Conservation (phyloP, 2,113 vertebrate genomes). For the Benitochromis conjunctus region DNA sequence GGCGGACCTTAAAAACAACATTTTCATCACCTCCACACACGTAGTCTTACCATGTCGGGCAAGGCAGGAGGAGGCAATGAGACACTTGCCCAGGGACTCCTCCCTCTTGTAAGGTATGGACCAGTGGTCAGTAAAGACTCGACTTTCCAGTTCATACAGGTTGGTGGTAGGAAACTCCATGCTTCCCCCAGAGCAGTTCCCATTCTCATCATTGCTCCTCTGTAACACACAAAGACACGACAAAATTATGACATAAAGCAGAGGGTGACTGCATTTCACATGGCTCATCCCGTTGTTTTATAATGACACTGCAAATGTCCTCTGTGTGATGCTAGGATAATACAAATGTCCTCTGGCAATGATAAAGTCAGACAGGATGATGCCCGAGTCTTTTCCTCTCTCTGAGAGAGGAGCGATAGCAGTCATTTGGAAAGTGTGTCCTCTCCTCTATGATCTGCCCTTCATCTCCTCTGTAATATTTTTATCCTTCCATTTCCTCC, state of each 20-base stretch:
- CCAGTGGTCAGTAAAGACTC: slow-evolving; percentile 98
- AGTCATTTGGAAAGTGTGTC: slow-evolving; percentile 8
- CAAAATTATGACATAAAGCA: not conserved
- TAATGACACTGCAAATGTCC: not conserved
- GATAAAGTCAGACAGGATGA: slow-evolving; percentile 9
- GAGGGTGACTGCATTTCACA: not conserved
- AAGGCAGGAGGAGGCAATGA: slow-evolving; percentile 91
- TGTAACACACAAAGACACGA: slow-evolving; percentile 35
- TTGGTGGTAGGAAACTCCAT: slow-evolving; percentile 99
- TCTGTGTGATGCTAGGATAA: not conserved
- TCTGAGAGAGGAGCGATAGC: slow-evolving; percentile 2
- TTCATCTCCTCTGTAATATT: slow-evolving; percentile 1
- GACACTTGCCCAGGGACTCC: slow-evolving; percentile 96
- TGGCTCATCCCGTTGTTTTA: not conserved
- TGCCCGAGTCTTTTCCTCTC: not conserved
- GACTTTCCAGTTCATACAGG: slow-evolving; percentile 95
- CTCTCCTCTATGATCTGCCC: not conserved
- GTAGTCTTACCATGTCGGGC: slow-evolving; percentile 85
- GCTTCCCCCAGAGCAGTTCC: slow-evolving; percentile 91
- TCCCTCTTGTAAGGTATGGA: slow-evolving; percentile 98
- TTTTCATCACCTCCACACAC: not conserved
- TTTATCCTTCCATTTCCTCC: not conserved
- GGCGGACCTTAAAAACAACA: not conserved
- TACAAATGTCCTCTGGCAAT: not conserved
- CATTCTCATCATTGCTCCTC: slow-evolving; percentile 95